Base-by-base conservation (phyloP, 2,888 invertebrate species). In the Dryobota labecula region DNA sequence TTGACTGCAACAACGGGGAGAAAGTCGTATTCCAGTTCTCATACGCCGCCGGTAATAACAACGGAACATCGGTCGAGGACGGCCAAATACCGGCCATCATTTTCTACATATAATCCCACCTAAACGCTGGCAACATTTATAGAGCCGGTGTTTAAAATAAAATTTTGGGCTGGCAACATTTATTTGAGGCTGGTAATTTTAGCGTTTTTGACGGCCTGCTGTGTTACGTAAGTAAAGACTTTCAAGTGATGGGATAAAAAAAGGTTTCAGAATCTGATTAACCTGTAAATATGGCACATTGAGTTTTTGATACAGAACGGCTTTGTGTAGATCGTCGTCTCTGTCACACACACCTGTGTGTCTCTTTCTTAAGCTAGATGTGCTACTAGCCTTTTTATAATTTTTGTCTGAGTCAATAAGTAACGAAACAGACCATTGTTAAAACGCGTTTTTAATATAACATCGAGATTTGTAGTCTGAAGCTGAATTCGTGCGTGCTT, bases 11-110 rank as follows among this genome's bases (percentile, higher is more conserved):
- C 83, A 97, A 97, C 70, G 97, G 97, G n/a, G 97, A 97, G 72
- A 97, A 97, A 88, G 97, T 98, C 1, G 97, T 97, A 7, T 98
- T 98, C 91, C 97, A 98, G 89, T 98, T 98, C 92, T 97, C 97
- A 5, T 98, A 97, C 90, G 98, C 98, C 2, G 97, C 98, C n/a
- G 98, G 98, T 18, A 98, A 98, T 90, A 98, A 98, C 92, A 98
- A 98, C 88, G 98, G 98, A 0, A 98, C 98, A 2, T 98, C 98
- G 0, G 98, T 98, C 2, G 98, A 98, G 88, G 98, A 98, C 90
- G 98, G 98, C 58, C 98, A 98, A 93, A 98, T 98, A 84, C 98
- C 98, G 15, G 98, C 98, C 90, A 97, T 98, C 76, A 98, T 98
- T 85, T 98, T 98, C 95, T 98, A 98, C 88, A 96, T 96, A 82